Percentiles rank a stretch among this genome's conserved stretches.
Evolutionary conservation across 1,140 invertebrate species (phyloP).

Genomic region (Proales similis): DNA sequence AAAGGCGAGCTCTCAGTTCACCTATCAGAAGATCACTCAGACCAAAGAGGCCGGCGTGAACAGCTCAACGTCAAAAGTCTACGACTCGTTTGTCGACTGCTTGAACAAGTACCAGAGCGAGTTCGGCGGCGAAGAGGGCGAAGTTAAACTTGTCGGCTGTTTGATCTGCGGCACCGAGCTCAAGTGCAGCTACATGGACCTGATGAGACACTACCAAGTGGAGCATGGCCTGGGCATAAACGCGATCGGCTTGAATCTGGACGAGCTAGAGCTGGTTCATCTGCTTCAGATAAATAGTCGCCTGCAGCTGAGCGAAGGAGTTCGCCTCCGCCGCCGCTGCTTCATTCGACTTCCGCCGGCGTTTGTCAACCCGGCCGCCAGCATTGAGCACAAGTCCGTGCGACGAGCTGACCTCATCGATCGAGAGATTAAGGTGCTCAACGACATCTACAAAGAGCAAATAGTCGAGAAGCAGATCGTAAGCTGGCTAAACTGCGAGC

Average conservation of each 20-base stretch:
- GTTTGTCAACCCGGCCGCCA: slow-evolving; percentile 3
- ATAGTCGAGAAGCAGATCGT: slow-evolving; percentile 35
- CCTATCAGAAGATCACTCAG: slow-evolving; percentile 23
- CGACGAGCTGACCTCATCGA: slow-evolving; percentile 15
- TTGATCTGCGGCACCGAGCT: slow-evolving; percentile 25
- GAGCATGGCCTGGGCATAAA: slow-evolving; percentile 21
- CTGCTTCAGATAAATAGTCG: neutral
- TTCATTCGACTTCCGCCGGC: slow-evolving; percentile 14
- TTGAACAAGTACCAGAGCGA: slow-evolving; percentile 5
- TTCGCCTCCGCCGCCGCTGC: neutral
- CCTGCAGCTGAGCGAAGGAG: slow-evolving; percentile 1
- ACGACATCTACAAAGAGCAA: slow-evolving; percentile 32
- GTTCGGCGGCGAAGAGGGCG: neutral
- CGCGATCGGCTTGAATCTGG: neutral
- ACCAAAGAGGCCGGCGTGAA: neutral
- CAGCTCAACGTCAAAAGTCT: neutral
- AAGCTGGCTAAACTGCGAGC: slow-evolving; percentile 30
- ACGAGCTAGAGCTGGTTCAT: slow-evolving; percentile 17
- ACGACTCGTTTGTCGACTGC: slow-evolving; percentile 1
- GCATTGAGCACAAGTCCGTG: neutral
- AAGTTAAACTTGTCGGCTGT: slow-evolving; percentile 6
- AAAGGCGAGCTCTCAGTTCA: neutral
- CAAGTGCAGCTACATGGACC: neutral
- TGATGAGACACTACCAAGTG: slow-evolving; percentile 18
- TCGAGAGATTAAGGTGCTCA: slow-evolving; percentile 18